phyloP scores from a whole-genome alignment of 2,888 invertebrate species.

The Alviniconcha strummeri region DNA sequence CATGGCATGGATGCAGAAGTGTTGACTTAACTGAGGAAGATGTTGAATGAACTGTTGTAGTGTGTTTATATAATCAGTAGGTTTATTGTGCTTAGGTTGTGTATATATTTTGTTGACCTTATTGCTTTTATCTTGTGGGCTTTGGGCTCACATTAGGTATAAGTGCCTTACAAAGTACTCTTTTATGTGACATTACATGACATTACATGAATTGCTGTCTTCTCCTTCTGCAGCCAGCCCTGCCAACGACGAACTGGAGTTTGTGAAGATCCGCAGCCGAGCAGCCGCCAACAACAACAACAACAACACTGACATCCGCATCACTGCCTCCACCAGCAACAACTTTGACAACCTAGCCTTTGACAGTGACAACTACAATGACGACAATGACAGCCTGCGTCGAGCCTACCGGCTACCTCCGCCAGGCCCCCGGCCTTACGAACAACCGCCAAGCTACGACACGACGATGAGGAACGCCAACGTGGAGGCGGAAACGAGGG shows the following conservation, averaged over 20 bases:
- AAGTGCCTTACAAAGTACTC: too few relatives aligned
- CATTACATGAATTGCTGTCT: too few relatives aligned
- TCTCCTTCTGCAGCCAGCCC: slow-evolving; percentile 62
- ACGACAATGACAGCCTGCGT: slow-evolving; percentile 32
- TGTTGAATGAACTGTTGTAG: too few relatives aligned
- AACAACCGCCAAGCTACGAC: slow-evolving; percentile 65
- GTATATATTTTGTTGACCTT: too few relatives aligned
- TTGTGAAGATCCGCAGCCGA: slow-evolving; percentile 70
- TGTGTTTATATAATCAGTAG: too few relatives aligned
- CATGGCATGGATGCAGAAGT: too few relatives aligned
- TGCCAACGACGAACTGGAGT: slow-evolving; percentile 71
- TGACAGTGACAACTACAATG: slow-evolving; percentile 23
- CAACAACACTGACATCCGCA: slow-evolving; percentile 41
- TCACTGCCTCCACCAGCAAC: slow-evolving; percentile 40
- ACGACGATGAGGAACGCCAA: slow-evolving; percentile 56
- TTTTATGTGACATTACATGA: too few relatives aligned
- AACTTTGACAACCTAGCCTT: slow-evolving; percentile 38
- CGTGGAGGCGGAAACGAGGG: slow-evolving; percentile 41
- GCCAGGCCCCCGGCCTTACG: slow-evolving; percentile 41
- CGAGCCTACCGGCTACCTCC: slow-evolving; percentile 38
- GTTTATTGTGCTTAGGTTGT: too few relatives aligned
- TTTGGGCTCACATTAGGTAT: too few relatives aligned
- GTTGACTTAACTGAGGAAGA: too few relatives aligned
- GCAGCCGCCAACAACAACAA: slow-evolving; percentile 43
- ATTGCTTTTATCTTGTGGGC: too few relatives aligned